Conservation (phyloP, 2,113 vertebrate species). For the Hemicordylus capensis region DNA sequence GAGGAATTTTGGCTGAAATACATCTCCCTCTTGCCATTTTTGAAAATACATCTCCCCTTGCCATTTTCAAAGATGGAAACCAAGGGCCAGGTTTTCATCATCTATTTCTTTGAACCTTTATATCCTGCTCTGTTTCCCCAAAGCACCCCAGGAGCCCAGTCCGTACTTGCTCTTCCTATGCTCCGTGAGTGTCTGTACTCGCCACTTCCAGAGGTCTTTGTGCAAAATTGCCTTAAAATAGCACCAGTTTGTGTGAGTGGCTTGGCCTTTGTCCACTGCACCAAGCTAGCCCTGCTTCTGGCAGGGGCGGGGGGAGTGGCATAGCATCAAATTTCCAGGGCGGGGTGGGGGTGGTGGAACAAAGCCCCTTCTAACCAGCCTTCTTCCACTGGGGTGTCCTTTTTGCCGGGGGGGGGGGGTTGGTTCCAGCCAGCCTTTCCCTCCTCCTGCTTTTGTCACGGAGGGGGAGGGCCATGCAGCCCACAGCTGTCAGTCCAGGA, state of each 20-base stretch:
- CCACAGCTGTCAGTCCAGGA: neutral
- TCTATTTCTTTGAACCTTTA: too few relatives aligned
- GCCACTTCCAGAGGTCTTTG: neutral
- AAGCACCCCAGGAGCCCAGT: too few relatives aligned
- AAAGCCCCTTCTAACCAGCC: neutral
- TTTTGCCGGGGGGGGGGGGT: rapidly evolving
- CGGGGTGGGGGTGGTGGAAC: neutral
- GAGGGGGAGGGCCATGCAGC: neutral
- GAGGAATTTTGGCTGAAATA: too few relatives aligned
- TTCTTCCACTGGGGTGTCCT: neutral
- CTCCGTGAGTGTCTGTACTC: too few relatives aligned
- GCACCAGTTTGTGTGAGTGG: neutral
- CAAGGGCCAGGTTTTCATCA: too few relatives aligned
- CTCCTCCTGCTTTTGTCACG: neutral
- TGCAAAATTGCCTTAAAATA: too few relatives aligned
- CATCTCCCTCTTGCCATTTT: too few relatives aligned
- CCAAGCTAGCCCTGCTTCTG: neutral
- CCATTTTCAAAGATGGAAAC: too few relatives aligned
- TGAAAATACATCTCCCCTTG: too few relatives aligned
- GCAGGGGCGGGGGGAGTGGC: neutral
- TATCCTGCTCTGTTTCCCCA: too few relatives aligned
- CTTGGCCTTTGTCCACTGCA: neutral
- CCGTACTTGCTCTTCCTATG: too few relatives aligned
- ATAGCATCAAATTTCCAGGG: too few relatives aligned
- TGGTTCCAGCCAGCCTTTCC: neutral